Base-by-base conservation (phyloP, 2,888 invertebrate genomes). In the Galerucella calmariensis region DNA sequence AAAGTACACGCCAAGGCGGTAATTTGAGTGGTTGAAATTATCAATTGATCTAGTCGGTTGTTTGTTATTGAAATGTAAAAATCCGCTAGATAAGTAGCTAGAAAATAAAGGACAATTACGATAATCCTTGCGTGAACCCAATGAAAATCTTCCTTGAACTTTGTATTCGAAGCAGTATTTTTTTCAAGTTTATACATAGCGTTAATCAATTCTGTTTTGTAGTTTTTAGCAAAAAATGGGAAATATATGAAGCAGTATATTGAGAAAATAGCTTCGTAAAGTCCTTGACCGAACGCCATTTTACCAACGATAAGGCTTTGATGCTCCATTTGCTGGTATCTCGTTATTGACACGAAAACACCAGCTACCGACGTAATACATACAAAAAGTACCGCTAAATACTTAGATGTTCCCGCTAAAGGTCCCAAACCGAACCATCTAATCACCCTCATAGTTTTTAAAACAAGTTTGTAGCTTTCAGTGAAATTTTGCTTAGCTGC, bases 381-480 rank as follows among this genome's bases (percentile, higher is more conserved):
- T 48, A 67, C 51, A 6, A 27, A 67, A 68, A 68, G 24, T 41
- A 24, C 20, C 2, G 48, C 9, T 9, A 69, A n/a, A 12, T 20
- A 51, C 62, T 63, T 69, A 0, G 14, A 12, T 16, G 41, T 53
- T 63, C 48, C 35, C 16, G 62, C 51, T 12, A 62, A 41, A 14
- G 69, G 69, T 35, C 62, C 69, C 3, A 69, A 16, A 16, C 62
- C 62, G 4, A 63, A 69, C 12, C 12, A 62, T 53, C 35, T 69
- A 11, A 69, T 69, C 11, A 35, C 16, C 16, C 48, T 5, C 16
- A 69, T 41, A 0, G n/a, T 61, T 11, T 44, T 46, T 9, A 69
- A 10, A 14, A 69, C 12, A 9, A 61, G 8, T 6, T 24, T 14
- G 24, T 58, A 61, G 27, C 20, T 56, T 10, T 56, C 11, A 10